Evolutionary conservation across 2,888 invertebrate genomes (phyloP).

Genomic region (Liposcelis brunnea): DNA sequence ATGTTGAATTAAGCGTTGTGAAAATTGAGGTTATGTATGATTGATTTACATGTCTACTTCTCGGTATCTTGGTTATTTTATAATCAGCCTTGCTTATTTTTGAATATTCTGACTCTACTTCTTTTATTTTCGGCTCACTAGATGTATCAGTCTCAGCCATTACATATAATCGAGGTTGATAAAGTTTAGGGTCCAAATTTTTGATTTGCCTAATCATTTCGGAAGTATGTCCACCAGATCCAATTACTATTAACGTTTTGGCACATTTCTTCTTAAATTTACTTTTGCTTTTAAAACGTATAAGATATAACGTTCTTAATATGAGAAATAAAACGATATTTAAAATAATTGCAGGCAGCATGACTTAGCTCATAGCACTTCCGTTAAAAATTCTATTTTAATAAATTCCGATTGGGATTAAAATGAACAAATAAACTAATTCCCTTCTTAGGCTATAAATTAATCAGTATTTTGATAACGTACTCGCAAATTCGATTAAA

Average conservation of each 20-base stretch:
- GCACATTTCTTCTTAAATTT: slow-evolving; percentile 11
- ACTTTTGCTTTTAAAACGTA: slow-evolving; percentile 6
- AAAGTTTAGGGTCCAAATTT: slow-evolving; percentile 41
- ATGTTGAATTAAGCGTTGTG: slow-evolving; percentile 56
- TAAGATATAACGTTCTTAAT: not conserved
- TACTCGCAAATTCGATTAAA: too few species aligned
- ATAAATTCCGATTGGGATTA: too few species aligned
- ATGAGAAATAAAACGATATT: not conserved
- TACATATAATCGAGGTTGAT: slow-evolving; percentile 58
- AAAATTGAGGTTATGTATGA: slow-evolving; percentile 61
- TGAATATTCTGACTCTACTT: slow-evolving; percentile 30
- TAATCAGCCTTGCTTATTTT: slow-evolving; percentile 27
- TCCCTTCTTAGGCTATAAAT: too few species aligned
- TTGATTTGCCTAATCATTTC: slow-evolving; percentile 68
- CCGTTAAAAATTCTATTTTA: too few species aligned
- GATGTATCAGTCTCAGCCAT: slow-evolving; percentile 60
- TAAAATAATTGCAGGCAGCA: not conserved
- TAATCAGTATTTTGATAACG: too few species aligned
- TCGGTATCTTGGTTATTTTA: slow-evolving; percentile 44
- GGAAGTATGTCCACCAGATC: slow-evolving; percentile 86
- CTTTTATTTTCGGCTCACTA: slow-evolving; percentile 47
- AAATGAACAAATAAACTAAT: too few species aligned
- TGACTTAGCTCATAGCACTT: too few species aligned
- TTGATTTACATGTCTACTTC: slow-evolving; percentile 78
- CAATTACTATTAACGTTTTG: slow-evolving; percentile 44